Conservation (phyloP, 2,113 vertebrate species). For the Sylvietta virens region DNA sequence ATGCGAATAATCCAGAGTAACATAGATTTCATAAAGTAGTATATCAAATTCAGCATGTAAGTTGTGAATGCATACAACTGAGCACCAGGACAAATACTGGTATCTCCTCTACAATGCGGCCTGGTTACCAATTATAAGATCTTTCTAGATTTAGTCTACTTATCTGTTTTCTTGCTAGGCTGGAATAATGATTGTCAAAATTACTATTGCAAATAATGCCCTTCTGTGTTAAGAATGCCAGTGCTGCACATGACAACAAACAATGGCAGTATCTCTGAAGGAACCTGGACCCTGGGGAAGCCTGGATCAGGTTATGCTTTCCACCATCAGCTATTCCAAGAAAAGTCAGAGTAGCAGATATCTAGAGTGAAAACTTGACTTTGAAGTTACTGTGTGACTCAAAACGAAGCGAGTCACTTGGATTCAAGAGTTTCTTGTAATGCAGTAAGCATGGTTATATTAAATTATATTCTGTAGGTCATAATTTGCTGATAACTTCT, state of each 20-base stretch:
- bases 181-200: not conserved
- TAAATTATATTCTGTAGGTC: not conserved
- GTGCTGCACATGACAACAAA: rapidly evolving
- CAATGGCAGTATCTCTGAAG: not conserved
- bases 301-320: not conserved
- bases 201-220: not conserved
- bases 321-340: not conserved
- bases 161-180: not conserved
- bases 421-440: not conserved
- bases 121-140: not conserved
- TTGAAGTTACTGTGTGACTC: not conserved
- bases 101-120: not conserved
- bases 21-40: not conserved
- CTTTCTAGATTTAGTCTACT: not conserved
- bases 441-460: not conserved
- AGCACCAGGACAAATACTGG: not conserved
- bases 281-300: not conserved
- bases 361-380: not conserved
- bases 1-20: not conserved
- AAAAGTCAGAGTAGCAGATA: not conserved
- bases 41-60: not conserved
- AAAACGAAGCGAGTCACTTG: not conserved
- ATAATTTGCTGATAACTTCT: not conserved
- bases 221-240: not conserved
- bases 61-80: not conserved